Conservation (phyloP, 2,888 invertebrate species). For the Amphimallon solstitiale region DNA sequence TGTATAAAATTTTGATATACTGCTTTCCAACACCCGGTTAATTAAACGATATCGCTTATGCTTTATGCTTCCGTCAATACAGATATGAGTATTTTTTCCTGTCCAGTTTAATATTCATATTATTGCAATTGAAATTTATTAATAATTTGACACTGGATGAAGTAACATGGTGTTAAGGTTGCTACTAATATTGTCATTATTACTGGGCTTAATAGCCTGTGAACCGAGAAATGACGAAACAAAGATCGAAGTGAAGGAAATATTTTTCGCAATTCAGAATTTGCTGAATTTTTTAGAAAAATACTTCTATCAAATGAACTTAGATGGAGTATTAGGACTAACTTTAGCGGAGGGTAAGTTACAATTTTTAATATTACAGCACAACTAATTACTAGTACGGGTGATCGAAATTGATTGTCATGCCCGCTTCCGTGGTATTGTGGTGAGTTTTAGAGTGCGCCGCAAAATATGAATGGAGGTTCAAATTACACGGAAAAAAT, state of each 20-base stretch:
- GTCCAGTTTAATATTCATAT: neutral
- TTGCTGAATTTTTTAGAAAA: constrained; percentile 55
- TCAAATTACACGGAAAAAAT: too few relatives aligned
- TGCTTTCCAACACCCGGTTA: neutral
- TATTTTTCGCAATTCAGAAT: constrained; percentile 45
- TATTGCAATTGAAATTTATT: neutral
- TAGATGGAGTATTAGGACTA: constrained; percentile 59
- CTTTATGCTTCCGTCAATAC: neutral
- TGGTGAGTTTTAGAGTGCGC: too few relatives aligned
- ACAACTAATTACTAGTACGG: too few relatives aligned
- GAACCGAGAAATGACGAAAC: neutral
- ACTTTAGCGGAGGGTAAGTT: constrained; percentile 60
- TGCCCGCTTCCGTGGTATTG: too few relatives aligned
- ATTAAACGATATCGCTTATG: constrained; percentile 3
- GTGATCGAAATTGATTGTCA: too few relatives aligned
- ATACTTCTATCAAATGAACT: constrained; percentile 58
- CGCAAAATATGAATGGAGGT: too few relatives aligned
- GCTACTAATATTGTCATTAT: neutral
- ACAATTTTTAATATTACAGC: neutral
- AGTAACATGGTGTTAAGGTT: constrained; percentile 10
- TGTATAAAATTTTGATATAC: constrained; percentile 9
- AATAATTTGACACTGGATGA: constrained; percentile 6
- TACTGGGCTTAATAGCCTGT: neutral
- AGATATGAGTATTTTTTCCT: neutral
- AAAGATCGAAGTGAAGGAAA: constrained; percentile 30